phyloP scores from a whole-genome alignment of 2,113 vertebrate genomes.

The Phrynosoma platyrhinos region DNA sequence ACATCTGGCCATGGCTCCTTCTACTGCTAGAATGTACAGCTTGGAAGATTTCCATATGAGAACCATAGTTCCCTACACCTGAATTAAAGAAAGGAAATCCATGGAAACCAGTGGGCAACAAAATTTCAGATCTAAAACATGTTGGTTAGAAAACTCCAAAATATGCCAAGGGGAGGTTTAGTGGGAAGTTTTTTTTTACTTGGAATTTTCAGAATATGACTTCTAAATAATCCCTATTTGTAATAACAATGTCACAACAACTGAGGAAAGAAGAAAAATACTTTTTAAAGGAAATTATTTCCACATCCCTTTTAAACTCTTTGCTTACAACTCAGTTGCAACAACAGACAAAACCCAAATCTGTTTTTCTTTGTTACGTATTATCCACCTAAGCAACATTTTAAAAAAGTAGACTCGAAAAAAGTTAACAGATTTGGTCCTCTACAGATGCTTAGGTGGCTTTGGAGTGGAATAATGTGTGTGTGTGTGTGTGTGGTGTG shows the following conservation, averaged over 20 bases:
- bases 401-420: not conserved
- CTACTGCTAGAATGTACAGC: too few relatives aligned
- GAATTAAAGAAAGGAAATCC: too few relatives aligned
- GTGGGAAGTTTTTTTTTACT: too few relatives aligned
- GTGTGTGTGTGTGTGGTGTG: too few relatives aligned
- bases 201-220: not conserved
- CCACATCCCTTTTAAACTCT: fast-evolving
- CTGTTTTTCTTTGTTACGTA: not conserved
- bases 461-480: not conserved
- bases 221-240: not conserved
- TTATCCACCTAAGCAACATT: not conserved
- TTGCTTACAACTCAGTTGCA: not conserved
- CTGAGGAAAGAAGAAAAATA: not conserved
- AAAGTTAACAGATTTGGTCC: not conserved
- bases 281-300: not conserved
- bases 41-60: too few relatives aligned
- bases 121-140: too few relatives aligned
- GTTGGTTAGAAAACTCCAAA: too few relatives aligned
- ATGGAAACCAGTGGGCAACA: too few relatives aligned
- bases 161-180: too few relatives aligned
- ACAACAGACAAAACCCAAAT: not conserved
- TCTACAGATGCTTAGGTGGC: not conserved
- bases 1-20: too few relatives aligned
- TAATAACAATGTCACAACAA: not conserved
- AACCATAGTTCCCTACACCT: too few relatives aligned